Percentiles rank a stretch among this genome's conserved stretches.
phyloP scores from a whole-genome alignment of 2,888 invertebrate species.

The Cataglyphis livida region DNA sequence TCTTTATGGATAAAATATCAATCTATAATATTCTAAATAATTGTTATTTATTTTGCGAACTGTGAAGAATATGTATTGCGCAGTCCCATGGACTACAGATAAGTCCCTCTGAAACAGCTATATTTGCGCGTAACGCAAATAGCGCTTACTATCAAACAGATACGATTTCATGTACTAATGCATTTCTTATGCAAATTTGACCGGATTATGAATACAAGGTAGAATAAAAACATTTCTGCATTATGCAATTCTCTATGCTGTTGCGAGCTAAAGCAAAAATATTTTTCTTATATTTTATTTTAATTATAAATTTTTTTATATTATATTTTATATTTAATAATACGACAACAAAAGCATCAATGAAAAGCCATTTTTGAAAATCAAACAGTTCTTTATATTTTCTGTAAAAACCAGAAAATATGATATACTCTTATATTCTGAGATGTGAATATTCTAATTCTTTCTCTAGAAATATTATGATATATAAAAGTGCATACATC shows the following conservation, averaged over 20 bases:
- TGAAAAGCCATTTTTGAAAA: neutral
- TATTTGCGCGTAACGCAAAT: constrained; percentile 47
- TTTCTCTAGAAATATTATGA: constrained; percentile 15
- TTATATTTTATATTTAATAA: no score
- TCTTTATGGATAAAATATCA: neutral
- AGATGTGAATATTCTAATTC: constrained; percentile 24
- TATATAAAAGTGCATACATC: constrained; percentile 16
- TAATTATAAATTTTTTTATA: neutral
- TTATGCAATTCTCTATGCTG: neutral
- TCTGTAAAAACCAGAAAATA: neutral
- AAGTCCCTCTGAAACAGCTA: neutral
- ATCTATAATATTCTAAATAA: neutral
- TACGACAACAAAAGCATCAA: neutral
- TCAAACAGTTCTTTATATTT: neutral
- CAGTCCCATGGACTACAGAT: neutral
- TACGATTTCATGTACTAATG: constrained; percentile 6
- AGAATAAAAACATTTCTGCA: neutral
- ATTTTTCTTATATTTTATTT: neutral
- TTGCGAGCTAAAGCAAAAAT: neutral
- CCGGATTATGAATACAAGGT: neutral
- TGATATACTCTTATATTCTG: neutral
- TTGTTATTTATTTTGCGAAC: neutral
- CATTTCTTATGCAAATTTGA: constrained; percentile 13
- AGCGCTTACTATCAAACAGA: neutral
- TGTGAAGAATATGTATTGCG: neutral